Conservation (phyloP, 2,113 vertebrate genomes). For the Lamprotornis superbus region DNA sequence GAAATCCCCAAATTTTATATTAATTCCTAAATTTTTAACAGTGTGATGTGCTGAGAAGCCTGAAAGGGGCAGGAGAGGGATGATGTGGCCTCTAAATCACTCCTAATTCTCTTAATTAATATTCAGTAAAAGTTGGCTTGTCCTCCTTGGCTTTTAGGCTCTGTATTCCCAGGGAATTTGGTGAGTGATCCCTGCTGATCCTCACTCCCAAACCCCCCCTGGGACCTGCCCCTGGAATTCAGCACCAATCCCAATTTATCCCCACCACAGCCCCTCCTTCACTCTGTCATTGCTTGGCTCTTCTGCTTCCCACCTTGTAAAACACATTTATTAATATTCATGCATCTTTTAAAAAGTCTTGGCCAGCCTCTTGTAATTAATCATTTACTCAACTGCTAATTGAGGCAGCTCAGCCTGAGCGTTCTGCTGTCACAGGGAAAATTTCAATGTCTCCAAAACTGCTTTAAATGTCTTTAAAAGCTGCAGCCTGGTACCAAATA, state of each 20-base stretch:
- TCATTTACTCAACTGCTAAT: neutral
- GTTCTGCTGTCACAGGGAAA: neutral
- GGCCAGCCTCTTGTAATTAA: neutral
- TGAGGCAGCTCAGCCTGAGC: neutral
- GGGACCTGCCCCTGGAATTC: neutral
- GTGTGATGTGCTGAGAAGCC: neutral
- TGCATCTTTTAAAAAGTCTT: neutral
- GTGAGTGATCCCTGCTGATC: neutral
- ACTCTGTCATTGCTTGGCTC: neutral
- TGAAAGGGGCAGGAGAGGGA: neutral
- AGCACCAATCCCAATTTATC: neutral
- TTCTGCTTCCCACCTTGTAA: neutral
- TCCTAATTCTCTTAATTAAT: neutral
- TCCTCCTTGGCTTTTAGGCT: neutral
- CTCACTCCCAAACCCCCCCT: neutral
- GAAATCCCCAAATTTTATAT: accelerated
- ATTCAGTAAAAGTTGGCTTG: neutral
- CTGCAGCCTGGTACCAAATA: neutral
- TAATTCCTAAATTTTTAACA: neutral
- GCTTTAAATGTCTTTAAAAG: neutral
- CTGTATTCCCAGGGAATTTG: neutral
- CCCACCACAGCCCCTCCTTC: neutral
- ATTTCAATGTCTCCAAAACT: neutral
- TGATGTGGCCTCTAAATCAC: neutral
- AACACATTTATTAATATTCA: neutral